phyloP scores from a whole-genome alignment of 2,797 vertebrate species.

The Acomys russatus region DNA sequence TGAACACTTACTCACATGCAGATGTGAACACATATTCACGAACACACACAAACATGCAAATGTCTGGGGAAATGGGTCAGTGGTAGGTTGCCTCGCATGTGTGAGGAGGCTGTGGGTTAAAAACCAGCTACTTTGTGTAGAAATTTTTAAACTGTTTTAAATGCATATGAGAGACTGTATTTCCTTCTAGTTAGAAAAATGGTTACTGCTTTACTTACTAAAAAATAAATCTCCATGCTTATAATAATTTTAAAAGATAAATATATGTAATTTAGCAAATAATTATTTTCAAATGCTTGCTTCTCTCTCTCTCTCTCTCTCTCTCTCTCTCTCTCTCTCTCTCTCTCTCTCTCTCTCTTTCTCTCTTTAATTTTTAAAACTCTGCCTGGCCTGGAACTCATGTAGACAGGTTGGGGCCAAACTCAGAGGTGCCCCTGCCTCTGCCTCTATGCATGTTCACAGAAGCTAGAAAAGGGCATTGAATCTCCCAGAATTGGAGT shows the following conservation, averaged over 20 bases:
- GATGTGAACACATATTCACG: background rate
- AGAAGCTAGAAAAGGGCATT: background rate
- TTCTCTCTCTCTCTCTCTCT: background rate
- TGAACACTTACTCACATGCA: background rate
- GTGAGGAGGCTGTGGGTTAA: background rate
- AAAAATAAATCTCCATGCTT: background rate
- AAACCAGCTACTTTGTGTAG: background rate
- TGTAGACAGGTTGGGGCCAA: background rate
- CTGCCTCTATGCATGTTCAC: background rate
- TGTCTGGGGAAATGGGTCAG: background rate
- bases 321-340: background rate
- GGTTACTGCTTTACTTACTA: constrained; percentile 15
- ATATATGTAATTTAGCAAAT: background rate
- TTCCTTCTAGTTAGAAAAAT: constrained; percentile 53
- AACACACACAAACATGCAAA: background rate
- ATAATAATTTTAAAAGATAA: background rate
- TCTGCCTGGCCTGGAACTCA: background rate
- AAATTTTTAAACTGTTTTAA: constrained; percentile 4
- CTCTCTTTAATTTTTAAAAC: background rate
- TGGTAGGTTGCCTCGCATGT: background rate
- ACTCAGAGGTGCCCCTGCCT: background rate
- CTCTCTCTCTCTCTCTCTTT: background rate
- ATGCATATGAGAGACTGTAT: background rate
- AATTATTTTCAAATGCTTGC: constrained; percentile 16
- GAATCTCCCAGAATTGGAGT: background rate